Evolutionary conservation across 2,888 invertebrate species (phyloP).

Genomic region (Netelia inedita): DNA sequence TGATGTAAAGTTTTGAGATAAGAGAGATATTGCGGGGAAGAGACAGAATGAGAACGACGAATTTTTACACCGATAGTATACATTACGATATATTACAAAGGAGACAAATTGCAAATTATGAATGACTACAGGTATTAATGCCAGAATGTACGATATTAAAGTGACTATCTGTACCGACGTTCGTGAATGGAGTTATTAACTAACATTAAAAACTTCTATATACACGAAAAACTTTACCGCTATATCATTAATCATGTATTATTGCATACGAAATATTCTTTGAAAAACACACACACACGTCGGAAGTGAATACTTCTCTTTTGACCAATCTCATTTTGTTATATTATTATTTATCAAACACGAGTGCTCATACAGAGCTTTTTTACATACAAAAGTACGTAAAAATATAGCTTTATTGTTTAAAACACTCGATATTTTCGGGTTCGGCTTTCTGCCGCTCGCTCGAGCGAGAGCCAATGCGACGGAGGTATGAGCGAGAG

Average conservation of each 20-base stretch:
- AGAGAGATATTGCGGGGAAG: not conserved
- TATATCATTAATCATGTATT: no score
- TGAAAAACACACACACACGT: no score
- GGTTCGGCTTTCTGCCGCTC: no score
- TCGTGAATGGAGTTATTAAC: not conserved
- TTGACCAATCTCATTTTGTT: no score
- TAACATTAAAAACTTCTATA: not conserved
- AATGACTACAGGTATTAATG: not conserved
- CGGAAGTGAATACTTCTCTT: no score
- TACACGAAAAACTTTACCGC: not conserved
- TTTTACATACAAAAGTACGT: no score
- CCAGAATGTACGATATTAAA: not conserved
- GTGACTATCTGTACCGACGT: not conserved
- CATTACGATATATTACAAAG: not conserved
- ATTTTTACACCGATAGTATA: slow-evolving; percentile 3
- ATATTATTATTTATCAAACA: no score
- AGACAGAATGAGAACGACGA: slow-evolving; percentile 1
- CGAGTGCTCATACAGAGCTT: no score
- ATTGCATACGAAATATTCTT: not conserved
- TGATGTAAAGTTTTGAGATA: not conserved
- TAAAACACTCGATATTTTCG: no score
- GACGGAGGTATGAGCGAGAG: no score
- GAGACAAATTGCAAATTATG: not conserved
- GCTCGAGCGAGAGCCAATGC: no score
- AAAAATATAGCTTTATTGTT: no score